A percentile compares a stretch with the other conserved stretches of the same genome.
Evolutionary conservation across 2,888 invertebrate species (phyloP).

Genomic region (Nemotelus pantherinus): DNA sequence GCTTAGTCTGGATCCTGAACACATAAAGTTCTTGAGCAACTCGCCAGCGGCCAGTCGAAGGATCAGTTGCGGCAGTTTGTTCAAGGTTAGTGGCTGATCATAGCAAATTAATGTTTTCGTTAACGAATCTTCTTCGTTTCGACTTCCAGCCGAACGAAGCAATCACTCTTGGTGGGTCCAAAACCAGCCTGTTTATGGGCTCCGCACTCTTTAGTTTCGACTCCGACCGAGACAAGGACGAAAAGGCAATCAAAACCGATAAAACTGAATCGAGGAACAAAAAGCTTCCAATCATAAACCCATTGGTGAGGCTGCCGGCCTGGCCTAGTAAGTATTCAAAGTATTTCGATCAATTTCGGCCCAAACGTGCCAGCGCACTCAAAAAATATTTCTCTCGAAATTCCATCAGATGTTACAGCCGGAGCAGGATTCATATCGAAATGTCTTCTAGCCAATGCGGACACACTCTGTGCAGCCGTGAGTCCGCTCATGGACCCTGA

Average conservation of each 20-base stretch:
- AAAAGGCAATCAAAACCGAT: constrained; percentile 59
- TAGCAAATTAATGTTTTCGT: background rate
- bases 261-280: constrained; percentile 70
- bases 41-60: constrained; percentile 87
- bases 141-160: constrained; percentile 61
- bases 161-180: constrained; percentile 70
- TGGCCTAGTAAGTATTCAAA: constrained; percentile 78
- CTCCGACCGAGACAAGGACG: constrained; percentile 61
- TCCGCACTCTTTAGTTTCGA: constrained; percentile 62
- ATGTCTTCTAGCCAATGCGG: constrained; percentile 94
- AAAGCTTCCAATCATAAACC: constrained; percentile 88
- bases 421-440: constrained; percentile 92
- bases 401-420: constrained; percentile 70
- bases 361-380: constrained; percentile 17
- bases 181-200: constrained; percentile 67
- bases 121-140: background rate
- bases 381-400: constrained; percentile 34
- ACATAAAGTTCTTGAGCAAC: constrained; percentile 73
- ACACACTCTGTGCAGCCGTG: constrained; percentile 95
- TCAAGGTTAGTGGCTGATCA: constrained; percentile 69
- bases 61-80: constrained; percentile 90
- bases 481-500: constrained; percentile 94
- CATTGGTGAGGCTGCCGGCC: constrained; percentile 83
- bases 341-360: constrained; percentile 20
- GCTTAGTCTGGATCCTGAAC: constrained; percentile 72